Evolutionary conservation across 2,797 vertebrate genomes (phyloP), one percentile per base, ranked within the genome.

Genomic region (Melanitta fusca): DNA sequence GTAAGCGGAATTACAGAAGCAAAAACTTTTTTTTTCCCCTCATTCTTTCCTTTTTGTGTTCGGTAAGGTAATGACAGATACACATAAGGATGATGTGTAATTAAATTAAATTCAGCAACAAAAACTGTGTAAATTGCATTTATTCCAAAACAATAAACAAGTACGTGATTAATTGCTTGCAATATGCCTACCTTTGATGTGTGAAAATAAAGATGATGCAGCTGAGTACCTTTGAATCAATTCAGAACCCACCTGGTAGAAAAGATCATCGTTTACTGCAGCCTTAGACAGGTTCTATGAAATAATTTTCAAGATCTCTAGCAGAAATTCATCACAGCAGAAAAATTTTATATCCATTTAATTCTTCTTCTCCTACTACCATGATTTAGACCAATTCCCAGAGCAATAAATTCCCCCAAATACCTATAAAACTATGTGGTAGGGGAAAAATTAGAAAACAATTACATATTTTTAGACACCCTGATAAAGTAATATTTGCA

Each of bases 21-120:
- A 91, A 96, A 57, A 8, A 2, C 15, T 60, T 53, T 74, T 94
- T 61, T 64, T 34, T 54, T 58, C n/a, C 39, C 22, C 88, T 85
- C 47, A 61, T 70, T 9, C 11, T 94, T 75, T 79, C 13, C 19
- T 49, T 91, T 88, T 61, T 21, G 3, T 92, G 70, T 74, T 86
- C 32, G 43, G 14, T 62, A 77, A 92, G 66, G 36, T 82, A 96
- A 92, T 91, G 85, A 94, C 75, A 94, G 61, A 88, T 74, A 77
- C 79, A 91, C 66, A 81, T 30, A 79, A 34, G 39, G 74, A 90
- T 93, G 54, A 95, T 92, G 95, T 96, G 56, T 90, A 97, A 96
- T 97, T 96, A 96, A 97, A 97, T 97, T 96, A 94, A 96, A 95
- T 92, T 97, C 91, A 92, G 92, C 74, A 92, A 95, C 83, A 97